Evolutionary conservation across 2,888 invertebrate genomes (phyloP).

Genomic region (Branchipolynoe longqiensis): DNA sequence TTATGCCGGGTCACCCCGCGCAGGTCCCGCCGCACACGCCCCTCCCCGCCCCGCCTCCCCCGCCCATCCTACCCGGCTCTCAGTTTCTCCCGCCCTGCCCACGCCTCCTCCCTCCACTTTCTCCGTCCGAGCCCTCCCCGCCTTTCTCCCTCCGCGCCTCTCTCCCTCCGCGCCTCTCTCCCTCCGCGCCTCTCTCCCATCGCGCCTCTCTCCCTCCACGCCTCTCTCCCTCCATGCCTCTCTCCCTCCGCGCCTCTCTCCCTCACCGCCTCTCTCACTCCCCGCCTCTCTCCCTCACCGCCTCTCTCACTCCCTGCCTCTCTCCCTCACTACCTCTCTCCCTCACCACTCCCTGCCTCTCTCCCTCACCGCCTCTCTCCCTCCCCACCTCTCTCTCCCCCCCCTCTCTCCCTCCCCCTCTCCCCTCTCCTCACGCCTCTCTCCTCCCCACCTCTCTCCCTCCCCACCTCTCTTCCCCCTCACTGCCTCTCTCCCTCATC

Average conservation of each 20-base stretch:
- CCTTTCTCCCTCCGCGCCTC: not conserved
- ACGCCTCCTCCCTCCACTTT: too few relatives aligned
- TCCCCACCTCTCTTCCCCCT: not conserved
- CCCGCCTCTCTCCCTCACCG: constrained; percentile 24
- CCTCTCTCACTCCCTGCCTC: constrained; percentile 39
- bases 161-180: not conserved
- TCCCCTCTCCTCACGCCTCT: constrained; percentile 16
- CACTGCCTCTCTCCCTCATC: constrained; percentile 40
- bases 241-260: not conserved
- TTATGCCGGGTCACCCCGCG: too few relatives aligned
- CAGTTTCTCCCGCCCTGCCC: too few relatives aligned
- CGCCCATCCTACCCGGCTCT: too few relatives aligned
- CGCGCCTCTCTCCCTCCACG: constrained; percentile 23
- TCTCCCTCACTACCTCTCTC: constrained; percentile 36
- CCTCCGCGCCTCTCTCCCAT: not conserved
- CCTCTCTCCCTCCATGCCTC: constrained; percentile 13
- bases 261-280: constrained; percentile 39
- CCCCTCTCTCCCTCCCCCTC: constrained; percentile 5
- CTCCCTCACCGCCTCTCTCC: constrained; percentile 13
- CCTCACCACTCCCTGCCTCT: constrained; percentile 19
- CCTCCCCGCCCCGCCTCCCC: too few relatives aligned
- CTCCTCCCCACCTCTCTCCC: not conserved
- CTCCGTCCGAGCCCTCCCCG: too few relatives aligned
- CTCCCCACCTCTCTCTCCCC: not conserved
- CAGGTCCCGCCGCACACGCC: too few relatives aligned